Base-by-base conservation (phyloP, 2,113 vertebrate genomes). In the Triplophysa siluroides region DNA sequence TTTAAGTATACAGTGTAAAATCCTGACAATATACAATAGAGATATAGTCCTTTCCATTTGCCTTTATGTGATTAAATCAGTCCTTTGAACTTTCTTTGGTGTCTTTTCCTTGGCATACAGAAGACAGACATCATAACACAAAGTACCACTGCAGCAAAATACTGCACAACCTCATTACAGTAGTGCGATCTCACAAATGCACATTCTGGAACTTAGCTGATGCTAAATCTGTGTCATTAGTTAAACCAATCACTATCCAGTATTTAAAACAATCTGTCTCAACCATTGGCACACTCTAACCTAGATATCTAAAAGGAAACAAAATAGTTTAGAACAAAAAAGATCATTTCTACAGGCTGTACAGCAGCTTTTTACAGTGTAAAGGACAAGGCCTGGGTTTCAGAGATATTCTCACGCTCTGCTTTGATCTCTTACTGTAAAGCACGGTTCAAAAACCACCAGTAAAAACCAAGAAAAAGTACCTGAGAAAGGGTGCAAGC, bases 391-490 rank as follows among this genome's bases (percentile, higher is more conserved):
- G 8, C 71, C 11, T 45, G 38, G n/a, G 43, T 61, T 74, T 60
- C 7, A 2, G 2, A 62, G 21, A 61, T 75, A 14, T 38, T 21
- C 26, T 38, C 11, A 3, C 19, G n/a, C 38, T 60, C 11, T 33
- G 26, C 12, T 58, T 69, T 5, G 52, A 38, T 38, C 38, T 78
- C 19, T 64, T 38, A 65, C 68, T 65, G 58, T 58, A 73, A 64
- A 58, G 18, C 52, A 70, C 76, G 56, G 78, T 78, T 77, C 68
- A 13, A 54, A 33, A 54, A 61, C 26, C 61, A 78, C 74, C 78
- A 85, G 85, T 89, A 88, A 87, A 90, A 89, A 73, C 16, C 47
- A 47, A 81, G 43, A 73, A 80, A 62, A 82, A 43, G 58, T 75
- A 69, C 80, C 81, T 64, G 78, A 87, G 74, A 77, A 84, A 76